Base-by-base conservation (phyloP, 2,797 vertebrate genomes). In the Lithobates pipiens region DNA sequence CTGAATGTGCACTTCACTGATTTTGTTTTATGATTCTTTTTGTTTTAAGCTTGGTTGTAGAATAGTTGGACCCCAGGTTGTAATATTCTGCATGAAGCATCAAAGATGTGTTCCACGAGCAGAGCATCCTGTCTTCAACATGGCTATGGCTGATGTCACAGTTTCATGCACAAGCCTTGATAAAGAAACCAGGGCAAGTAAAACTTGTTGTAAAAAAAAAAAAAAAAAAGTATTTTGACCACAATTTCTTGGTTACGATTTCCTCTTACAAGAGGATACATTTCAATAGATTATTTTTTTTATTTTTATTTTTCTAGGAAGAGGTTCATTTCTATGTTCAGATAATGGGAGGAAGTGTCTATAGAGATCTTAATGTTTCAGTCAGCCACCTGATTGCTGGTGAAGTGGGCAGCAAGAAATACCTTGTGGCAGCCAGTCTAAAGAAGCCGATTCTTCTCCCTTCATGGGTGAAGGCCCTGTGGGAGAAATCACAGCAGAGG, bases 381-480 rank as follows among this genome's bases (percentile, higher is more conserved):
- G 98, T 99, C 82, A 99, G 97, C 71, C 98, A 99, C 84, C 95
- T 99, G 79, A 95, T 99, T 89, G 98, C 98, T 75, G 98, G 98
- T 89, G 97, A 99, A 91, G 98, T 99, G 84, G 98, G 98, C 88
- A 99, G 98, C 91, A 99, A 99, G 92, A 99, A 99, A 89, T 99
- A 99, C 74, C 90, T 99, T 89, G 98, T 99, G 76, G 97, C 98
- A 88, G 97, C 97, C 91, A 97, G 94, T 89, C 92, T 99, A 23
- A 95, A 96, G 86, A 99, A 97, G 91, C 97, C 97, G 81, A 94
- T 99, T 87, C 91, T 99, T 84, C 94, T 97, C 89, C 96, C 97
- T 10, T 89, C 92, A n/a, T 99, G 98, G 98, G 93, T 99, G 86
- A 96, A 94, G 91, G 71, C 92, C 6, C 94, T 98, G 90, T 99